Conservation (phyloP, 2,797 vertebrate genomes). For the Capromys pilorides region DNA sequence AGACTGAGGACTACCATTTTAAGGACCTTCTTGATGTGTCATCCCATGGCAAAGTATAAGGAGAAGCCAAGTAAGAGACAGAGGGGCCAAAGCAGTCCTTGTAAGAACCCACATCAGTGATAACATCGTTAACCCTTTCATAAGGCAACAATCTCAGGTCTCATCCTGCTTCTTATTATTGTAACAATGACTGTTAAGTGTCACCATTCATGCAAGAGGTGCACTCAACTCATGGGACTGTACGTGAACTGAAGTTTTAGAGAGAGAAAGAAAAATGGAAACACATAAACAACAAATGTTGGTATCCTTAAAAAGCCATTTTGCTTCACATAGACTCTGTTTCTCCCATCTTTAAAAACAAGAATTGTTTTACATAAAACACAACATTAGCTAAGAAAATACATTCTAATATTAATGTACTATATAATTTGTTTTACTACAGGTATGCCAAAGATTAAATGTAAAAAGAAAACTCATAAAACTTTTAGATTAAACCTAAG, state of each 20-base stretch:
- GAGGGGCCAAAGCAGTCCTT: background rate
- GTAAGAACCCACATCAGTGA: background rate
- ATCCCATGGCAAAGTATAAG: background rate
- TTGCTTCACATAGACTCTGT: background rate
- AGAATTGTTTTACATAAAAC: background rate
- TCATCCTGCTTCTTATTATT: background rate
- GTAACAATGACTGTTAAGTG: background rate
- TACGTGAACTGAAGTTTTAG: background rate
- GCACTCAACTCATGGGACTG: background rate
- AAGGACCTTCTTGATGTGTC: background rate
- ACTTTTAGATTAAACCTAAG: background rate
- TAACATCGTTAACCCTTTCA: background rate
- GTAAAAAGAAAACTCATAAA: slow-evolving; percentile 22
- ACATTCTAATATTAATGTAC: background rate
- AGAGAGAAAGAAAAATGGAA: background rate
- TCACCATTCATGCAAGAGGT: background rate
- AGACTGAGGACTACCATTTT: background rate
- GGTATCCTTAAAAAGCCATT: background rate
- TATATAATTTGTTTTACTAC: background rate
- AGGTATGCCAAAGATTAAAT: background rate
- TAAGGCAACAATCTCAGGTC: background rate
- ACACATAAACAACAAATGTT: background rate
- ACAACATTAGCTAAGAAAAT: background rate
- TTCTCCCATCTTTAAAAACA: background rate
- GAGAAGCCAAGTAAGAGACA: background rate